These are phyloP conservation scores for Formicarius rufipectus DNA, from an alignment of 2,113 vertebrate genomes.

Conservation along the genomic window DNA sequence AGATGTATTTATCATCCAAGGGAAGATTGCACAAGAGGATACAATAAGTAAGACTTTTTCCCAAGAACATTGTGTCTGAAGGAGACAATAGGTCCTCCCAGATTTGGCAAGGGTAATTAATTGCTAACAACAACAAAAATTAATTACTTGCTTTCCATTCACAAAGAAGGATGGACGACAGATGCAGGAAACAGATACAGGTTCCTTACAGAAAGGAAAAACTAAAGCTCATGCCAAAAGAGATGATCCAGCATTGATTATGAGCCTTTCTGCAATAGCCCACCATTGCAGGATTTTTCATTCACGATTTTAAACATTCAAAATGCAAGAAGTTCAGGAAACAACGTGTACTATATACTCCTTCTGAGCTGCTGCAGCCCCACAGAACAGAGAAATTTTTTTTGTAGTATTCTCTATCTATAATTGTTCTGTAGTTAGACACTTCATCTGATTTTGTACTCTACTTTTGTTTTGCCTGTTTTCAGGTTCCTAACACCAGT, in stretches of 20 bases:
- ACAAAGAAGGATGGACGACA: constrained; percentile 35
- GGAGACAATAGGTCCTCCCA: constrained; percentile 49
- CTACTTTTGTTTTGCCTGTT: neutral
- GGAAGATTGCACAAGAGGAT: constrained; percentile 39
- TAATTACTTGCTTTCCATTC: constrained; percentile 46
- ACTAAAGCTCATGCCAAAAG: neutral
- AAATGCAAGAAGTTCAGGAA: neutral
- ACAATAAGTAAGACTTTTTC: constrained; percentile 50
- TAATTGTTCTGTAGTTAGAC: neutral
- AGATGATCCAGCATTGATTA: constrained; percentile 24
- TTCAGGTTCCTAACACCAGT: neutral
- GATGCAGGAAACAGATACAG: constrained; percentile 66
- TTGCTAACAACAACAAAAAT: constrained; percentile 29
- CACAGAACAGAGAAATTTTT: neutral
- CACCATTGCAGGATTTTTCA: constrained; percentile 29
- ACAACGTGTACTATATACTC: neutral
- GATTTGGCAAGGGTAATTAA: constrained; percentile 39
- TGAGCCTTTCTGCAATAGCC: neutral
- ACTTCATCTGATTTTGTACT: neutral
- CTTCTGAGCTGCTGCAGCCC: neutral
- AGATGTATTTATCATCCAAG: constrained; percentile 52
- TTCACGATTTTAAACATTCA: constrained; percentile 21
- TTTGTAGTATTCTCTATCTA: neutral
- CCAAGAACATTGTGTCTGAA: constrained; percentile 50
- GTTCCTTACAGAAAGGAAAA: constrained; percentile 22